phyloP scores from a whole-genome alignment of 2,888 invertebrate genomes.

The Disparrhopalites patrizii region DNA sequence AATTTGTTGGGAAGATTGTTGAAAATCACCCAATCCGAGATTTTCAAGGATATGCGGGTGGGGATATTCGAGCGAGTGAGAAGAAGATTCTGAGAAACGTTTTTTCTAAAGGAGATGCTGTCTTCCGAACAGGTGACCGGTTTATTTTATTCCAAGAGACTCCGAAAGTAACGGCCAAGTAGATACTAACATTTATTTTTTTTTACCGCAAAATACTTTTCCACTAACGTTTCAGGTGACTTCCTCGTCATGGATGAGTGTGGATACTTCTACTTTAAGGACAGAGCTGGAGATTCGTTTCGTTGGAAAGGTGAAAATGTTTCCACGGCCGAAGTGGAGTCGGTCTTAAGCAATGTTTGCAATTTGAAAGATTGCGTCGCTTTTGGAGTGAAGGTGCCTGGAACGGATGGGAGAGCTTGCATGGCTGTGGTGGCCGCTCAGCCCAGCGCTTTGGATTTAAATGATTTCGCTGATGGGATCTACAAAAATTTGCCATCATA shows the following conservation, averaged over 20 bases:
- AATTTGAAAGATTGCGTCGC: conserved; percentile 85
- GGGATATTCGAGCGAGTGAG: conserved; percentile 62
- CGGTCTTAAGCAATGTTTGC: conserved; percentile 74
- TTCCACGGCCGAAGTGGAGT: conserved; percentile 67
- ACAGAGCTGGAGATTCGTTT: conserved; percentile 92
- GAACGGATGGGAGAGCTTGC: conserved; percentile 62
- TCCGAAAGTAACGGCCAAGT: neutral
- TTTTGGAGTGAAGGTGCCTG: conserved; percentile 54
- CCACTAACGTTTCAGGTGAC: conserved; percentile 61
- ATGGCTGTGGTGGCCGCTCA: conserved; percentile 57
- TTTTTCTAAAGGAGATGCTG: conserved; percentile 1
- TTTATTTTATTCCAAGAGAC: neutral
- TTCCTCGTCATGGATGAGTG: conserved; percentile 81
- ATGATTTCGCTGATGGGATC: neutral
- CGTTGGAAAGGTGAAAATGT: conserved; percentile 98
- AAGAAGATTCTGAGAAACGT: neutral
- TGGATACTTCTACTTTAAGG: conserved; percentile 88
- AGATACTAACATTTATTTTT: neutral
- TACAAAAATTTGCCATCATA: neutral
- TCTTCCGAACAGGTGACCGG: neutral
- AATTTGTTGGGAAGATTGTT: conserved; percentile 92
- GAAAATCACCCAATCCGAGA: conserved; percentile 81
- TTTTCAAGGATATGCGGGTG: conserved; percentile 74
- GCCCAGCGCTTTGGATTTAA: neutral
- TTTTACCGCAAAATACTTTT: neutral